These are phyloP conservation scores for Dysmachus trigonus DNA, from an alignment of 2,888 invertebrate genomes.

Conservation along the genomic window DNA sequence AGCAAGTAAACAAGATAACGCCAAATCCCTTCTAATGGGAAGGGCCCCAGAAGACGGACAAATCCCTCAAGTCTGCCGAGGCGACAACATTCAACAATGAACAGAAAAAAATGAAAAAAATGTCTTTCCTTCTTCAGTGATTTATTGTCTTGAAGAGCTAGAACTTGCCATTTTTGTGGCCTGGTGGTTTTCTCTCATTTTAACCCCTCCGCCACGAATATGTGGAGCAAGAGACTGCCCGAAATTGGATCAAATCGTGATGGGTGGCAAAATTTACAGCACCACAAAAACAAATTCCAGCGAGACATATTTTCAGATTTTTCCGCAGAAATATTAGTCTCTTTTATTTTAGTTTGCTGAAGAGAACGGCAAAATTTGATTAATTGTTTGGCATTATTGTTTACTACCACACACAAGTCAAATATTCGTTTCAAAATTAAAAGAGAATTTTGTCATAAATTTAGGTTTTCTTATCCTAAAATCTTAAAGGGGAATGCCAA, in stretches of 20 bases:
- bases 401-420: background rate
- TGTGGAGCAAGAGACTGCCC: background rate
- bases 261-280: background rate
- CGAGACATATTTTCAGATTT: background rate
- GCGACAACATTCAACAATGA: conserved; percentile 41
- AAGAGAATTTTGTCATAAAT: background rate
- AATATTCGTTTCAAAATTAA: background rate
- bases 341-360: background rate
- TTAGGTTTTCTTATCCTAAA: background rate
- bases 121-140: background rate
- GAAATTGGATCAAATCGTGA: background rate
- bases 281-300: background rate
- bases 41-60: background rate
- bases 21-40: conserved; percentile 10
- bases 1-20: conserved; percentile 32
- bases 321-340: background rate
- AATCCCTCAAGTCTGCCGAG: conserved; percentile 11
- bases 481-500: too few species aligned
- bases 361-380: background rate
- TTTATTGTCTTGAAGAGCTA: conserved; percentile 22
- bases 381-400: background rate
- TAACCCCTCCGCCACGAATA: background rate
- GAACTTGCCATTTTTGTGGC: background rate
- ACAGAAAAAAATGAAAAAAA: background rate
- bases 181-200: background rate